phyloP scores from a whole-genome alignment of 2,113 vertebrate genomes.

The human region GRCh38 chr9:25785001-25785500 shows the following conservation, averaged over 20 bases:
- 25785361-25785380: neutral
- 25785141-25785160: neutral
- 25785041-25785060: neutral
- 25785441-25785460: neutral
- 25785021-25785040: neutral
- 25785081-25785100: slow-evolving; percentile 12
- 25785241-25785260: neutral
- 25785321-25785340: neutral
- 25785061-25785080: neutral
- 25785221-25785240: neutral
- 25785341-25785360: neutral
- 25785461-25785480: neutral
- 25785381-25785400: neutral
- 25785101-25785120: slow-evolving; percentile 14
- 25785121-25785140: slow-evolving; percentile 20
- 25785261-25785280: neutral
- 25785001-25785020: neutral
- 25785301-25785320: neutral
- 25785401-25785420: neutral
- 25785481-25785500: neutral
- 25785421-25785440: neutral
- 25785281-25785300: neutral
- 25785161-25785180: neutral
- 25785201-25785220: neutral
- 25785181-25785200: neutral